Conservation (phyloP, 92 coral and sea anemone genomes). For the Paragorgia papillata region DNA sequence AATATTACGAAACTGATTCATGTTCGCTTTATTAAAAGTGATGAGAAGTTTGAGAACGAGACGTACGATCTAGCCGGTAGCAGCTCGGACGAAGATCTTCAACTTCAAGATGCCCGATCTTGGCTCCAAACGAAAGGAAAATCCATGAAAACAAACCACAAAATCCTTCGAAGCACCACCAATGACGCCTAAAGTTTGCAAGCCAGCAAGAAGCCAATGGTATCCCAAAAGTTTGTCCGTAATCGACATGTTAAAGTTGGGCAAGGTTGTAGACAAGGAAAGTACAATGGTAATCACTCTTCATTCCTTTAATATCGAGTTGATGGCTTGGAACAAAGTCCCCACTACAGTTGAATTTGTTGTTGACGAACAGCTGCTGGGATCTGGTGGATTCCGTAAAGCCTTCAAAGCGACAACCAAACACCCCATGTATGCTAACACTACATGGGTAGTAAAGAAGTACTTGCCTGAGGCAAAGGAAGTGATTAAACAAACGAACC, state of each 20-base stretch:
- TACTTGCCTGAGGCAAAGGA: background rate
- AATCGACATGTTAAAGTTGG: constrained; percentile 14
- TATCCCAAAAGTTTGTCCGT: constrained; percentile 27
- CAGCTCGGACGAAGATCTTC: background rate
- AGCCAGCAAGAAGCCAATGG: constrained; percentile 8
- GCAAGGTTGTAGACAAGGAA: background rate
- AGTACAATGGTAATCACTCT: background rate
- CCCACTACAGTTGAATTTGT: constrained; percentile 28
- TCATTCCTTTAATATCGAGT: background rate
- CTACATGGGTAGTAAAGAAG: background rate
- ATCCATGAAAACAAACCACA: background rate
- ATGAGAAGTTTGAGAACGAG: background rate
- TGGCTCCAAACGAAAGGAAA: background rate
- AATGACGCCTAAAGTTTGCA: background rate
- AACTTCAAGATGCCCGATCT: background rate
- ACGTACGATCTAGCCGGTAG: background rate
- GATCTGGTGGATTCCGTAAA: constrained; percentile 11
- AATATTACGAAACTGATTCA: constrained; percentile 12
- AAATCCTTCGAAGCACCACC: background rate
- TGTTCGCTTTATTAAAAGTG: constrained; percentile 17
- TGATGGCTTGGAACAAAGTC: background rate
- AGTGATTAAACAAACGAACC: background rate
- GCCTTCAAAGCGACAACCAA: constrained; percentile 9
- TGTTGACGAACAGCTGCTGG: background rate
- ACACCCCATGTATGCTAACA: background rate